Conservation (phyloP, 2,888 invertebrate genomes). For the Coelogynopora nodosa region DNA sequence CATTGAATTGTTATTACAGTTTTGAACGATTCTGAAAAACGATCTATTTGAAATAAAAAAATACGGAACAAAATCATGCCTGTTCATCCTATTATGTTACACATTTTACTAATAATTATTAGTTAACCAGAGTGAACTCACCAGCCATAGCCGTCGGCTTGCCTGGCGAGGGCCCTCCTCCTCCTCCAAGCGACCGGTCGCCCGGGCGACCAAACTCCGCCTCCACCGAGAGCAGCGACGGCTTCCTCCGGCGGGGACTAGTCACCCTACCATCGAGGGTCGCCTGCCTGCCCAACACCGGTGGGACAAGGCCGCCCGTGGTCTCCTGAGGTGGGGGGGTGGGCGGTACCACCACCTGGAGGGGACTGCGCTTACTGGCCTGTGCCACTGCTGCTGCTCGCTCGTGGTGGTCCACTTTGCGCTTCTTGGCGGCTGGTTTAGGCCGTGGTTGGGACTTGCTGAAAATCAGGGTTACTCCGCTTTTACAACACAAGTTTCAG, state of each 20-base stretch:
- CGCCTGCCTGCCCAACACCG: not conserved
- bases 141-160: not conserved
- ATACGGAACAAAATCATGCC: no score
- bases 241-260: not conserved
- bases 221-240: not conserved
- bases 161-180: not conserved
- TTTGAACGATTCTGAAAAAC: no score
- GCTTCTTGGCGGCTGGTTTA: not conserved
- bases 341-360: not conserved
- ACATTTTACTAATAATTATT: no score
- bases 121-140: no score
- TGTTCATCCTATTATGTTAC: no score
- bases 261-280: not conserved
- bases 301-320: not conserved
- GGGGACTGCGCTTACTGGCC: not conserved
- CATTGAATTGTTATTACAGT: no score
- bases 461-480: no score
- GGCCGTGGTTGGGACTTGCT: no score
- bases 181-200: not conserved
- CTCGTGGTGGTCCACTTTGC: not conserved
- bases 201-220: conserved; percentile 3
- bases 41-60: no score
- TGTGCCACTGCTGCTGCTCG: not conserved
- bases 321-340: not conserved
- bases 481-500: no score